A percentile compares a stretch with the other conserved stretches of the same genome.
phyloP scores from a whole-genome alignment of 1,140 invertebrate species.

The Euglossa dilemma region DNA sequence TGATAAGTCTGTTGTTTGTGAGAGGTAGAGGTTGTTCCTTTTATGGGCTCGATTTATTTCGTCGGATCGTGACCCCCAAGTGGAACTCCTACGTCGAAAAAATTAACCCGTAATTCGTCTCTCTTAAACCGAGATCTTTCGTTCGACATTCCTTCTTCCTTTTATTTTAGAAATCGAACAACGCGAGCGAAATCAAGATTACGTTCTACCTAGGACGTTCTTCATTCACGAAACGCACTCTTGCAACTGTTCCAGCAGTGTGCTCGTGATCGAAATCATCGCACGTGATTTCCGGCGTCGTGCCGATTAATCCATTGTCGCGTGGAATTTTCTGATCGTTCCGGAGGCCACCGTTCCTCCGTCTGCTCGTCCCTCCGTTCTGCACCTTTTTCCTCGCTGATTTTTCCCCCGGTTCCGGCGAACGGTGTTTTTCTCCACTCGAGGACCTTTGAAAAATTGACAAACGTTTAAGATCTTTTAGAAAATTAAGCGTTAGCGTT shows the following conservation, averaged over 20 bases:
- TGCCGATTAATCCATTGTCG: conserved; percentile 55
- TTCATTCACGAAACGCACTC: conserved; percentile 63
- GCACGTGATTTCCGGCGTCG: conserved; percentile 57
- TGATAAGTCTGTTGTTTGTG: not conserved
- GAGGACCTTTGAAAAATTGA: conserved; percentile 18
- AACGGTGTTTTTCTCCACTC: not conserved
- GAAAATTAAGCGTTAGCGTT: too few species aligned
- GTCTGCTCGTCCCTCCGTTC: conserved; percentile 9
- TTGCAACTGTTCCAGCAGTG: conserved; percentile 27
- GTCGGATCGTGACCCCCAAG: conserved; percentile 27
- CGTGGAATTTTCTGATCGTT: conserved; percentile 26
- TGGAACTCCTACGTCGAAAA: conserved; percentile 45
- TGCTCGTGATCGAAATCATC: conserved; percentile 54
- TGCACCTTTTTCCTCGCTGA: conserved; percentile 3
- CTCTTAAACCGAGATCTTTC: too few species aligned
- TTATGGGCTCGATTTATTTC: not conserved
- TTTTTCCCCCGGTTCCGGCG: not conserved
- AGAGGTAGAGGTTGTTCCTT: not conserved
- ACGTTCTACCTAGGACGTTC: conserved; percentile 24
- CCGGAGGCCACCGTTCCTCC: conserved; percentile 8
- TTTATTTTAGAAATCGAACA: not conserved
- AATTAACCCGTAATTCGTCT: not conserved
- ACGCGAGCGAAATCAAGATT: not conserved
- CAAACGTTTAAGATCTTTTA: not conserved
- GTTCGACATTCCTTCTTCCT: too few species aligned